Evolutionary conservation across 2,113 vertebrate genomes (phyloP), one percentile per base, ranked within the genome.

Genomic region (Sciurus niger): DNA sequence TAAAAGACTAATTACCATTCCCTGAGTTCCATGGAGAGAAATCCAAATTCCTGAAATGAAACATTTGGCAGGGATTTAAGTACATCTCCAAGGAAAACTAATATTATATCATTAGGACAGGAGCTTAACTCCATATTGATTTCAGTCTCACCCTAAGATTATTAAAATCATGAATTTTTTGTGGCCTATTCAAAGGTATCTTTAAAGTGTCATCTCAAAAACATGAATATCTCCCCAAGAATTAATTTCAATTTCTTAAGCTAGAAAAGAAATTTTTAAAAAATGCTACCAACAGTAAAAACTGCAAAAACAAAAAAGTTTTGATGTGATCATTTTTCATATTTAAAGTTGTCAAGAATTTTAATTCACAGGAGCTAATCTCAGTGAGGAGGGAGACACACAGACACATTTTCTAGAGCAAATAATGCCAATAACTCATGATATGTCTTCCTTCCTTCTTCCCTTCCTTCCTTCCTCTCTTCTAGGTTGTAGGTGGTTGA

Each of bases 31-130:
- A 40, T 0, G 0, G 55, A 79, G 40, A 86, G 58, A 74, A 46
- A 55, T 12, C 53, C 16, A 78, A 58, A 30, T 89, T 46, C 51
- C 53, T 37, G 25, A 88, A 94, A 34, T 18, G 76, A 90, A 73
- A 63, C 4, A 3, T 16, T 25, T 34, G 78, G 2, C 46, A 65
- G 83, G 70, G n/a, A 55, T 79, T 72, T 88, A 40, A 58, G 30
- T 76, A 80, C 1, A 2, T 32, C 70, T 72, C 40, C 34, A 93
- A 79, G 65, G 65, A 93, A 96, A 30, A 96, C 17, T 88, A 43
- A 88, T 2, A n/a, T 60, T 0, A 20, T 10, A 28, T 28, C 14
- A 55, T 63, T 70, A 30, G 0, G 6, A 88, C 17, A 79, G 72
- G n/a, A 53, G 25, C 34, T 86, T 86, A 89, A 76, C n/a, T 58